These are phyloP conservation scores for Hoplostethus mediterraneus DNA, from an alignment of 2,797 vertebrate species.

Conservation along the genomic window DNA sequence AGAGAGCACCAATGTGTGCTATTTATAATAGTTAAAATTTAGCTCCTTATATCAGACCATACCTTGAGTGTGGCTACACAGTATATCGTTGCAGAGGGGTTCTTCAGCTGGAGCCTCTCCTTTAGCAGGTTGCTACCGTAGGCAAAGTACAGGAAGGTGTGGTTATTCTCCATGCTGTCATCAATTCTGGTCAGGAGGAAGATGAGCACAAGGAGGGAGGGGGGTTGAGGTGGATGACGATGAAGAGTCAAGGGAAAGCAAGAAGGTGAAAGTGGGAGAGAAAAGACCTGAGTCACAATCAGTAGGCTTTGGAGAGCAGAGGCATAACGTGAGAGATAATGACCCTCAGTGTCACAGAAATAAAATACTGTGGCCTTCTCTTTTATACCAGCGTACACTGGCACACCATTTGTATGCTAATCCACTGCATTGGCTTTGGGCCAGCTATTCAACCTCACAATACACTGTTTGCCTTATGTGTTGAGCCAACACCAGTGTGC, in stretches of 20 bases:
- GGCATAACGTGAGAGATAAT: conserved; percentile 28
- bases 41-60: not conserved
- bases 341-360: conserved; percentile 44
- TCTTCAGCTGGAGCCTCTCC: conserved; percentile 81
- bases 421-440: conserved; percentile 41
- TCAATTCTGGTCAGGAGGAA: conserved; percentile 20
- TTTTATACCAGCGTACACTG: conserved; percentile 45
- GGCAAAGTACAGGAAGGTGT: conserved; percentile 83
- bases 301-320: conserved; percentile 25
- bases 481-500: conserved; percentile 30
- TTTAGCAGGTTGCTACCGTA: conserved; percentile 85
- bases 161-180: conserved; percentile 57
- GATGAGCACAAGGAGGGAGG: conserved; percentile 13
- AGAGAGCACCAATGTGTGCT: not conserved
- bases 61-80: conserved; percentile 81
- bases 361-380: conserved; percentile 52
- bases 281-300: conserved; percentile 12
- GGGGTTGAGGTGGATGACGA: conserved; percentile 17
- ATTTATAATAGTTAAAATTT: not conserved
- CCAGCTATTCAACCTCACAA: conserved; percentile 59
- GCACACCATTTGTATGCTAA: conserved; percentile 76
- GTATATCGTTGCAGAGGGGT: conserved; percentile 79
- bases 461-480: conserved; percentile 35
- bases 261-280: conserved; percentile 21
- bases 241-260: not conserved